Evolutionary conservation across 2,113 vertebrate genomes (phyloP).

Genomic region (Turnix velox): DNA sequence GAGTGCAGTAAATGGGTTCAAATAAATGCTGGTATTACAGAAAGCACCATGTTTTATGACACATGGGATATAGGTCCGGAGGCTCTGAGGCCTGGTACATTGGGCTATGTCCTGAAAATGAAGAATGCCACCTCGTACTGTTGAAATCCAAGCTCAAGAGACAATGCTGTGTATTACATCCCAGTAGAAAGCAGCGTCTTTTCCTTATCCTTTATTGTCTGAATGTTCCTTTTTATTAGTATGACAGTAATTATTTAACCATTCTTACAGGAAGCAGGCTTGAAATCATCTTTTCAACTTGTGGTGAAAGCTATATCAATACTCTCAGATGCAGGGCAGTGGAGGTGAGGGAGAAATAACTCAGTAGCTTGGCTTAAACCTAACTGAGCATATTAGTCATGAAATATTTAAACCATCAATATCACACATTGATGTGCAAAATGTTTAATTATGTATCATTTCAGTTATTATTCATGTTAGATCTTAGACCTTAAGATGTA

Average conservation of each 20-base stretch:
- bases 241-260: constrained; percentile 42
- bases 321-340: constrained; percentile 19
- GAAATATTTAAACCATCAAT: constrained; percentile 72
- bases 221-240: not conserved
- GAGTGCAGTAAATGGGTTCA: not conserved
- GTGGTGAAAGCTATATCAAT: constrained; percentile 8
- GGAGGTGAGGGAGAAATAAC: constrained; percentile 53
- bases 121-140: not conserved
- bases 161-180: not conserved
- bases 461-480: constrained; percentile 68
- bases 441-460: constrained; percentile 70
- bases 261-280: constrained; percentile 25
- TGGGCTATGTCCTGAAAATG: not conserved
- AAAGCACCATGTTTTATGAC: not conserved
- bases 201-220: not conserved
- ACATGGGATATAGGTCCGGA: not conserved
- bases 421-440: constrained; percentile 59
- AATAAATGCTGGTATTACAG: not conserved
- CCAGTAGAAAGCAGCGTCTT: not conserved
- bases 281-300: constrained; percentile 9
- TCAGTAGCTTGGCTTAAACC: constrained; percentile 42
- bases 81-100: not conserved
- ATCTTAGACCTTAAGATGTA: constrained; percentile 64
- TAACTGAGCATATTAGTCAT: constrained; percentile 67
- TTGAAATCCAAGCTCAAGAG: not conserved